Evolutionary conservation across 2,888 invertebrate species (phyloP).

Genomic region (Macrophya annulata): DNA sequence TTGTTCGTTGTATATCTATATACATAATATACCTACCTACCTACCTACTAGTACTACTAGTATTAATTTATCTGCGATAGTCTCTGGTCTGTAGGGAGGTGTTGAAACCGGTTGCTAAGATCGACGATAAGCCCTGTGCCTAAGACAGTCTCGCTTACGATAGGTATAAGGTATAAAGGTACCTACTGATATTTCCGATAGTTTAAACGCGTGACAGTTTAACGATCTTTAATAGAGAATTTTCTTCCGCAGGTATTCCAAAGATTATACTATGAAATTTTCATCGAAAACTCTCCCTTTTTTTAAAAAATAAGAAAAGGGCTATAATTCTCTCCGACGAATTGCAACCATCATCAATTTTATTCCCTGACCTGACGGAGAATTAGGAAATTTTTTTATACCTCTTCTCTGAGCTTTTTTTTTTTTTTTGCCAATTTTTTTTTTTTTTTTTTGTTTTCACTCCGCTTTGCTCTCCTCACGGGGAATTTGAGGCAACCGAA

Average conservation of each 20-base stretch:
- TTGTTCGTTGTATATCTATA: slow-evolving; percentile 33
- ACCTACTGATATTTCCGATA: neutral
- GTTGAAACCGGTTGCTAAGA: slow-evolving; percentile 50
- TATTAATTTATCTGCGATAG: slow-evolving; percentile 30
- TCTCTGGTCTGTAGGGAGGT: slow-evolving; percentile 22
- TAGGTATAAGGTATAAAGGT: no score
- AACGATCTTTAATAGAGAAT: slow-evolving; percentile 29
- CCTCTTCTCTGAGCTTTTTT: neutral
- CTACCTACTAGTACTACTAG: neutral
- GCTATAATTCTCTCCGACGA: neutral
- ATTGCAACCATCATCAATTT: neutral
- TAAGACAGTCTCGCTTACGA: neutral
- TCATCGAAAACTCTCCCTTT: neutral
- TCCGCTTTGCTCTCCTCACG: neutral
- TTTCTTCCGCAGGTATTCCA: neutral
- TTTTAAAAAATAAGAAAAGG: neutral
- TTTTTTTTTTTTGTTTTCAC: neutral
- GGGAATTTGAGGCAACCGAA: slow-evolving; percentile 32
- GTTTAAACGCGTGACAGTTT: slow-evolving; percentile 3
- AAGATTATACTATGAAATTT: neutral
- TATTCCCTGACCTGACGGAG: neutral
- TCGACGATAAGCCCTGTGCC: slow-evolving; percentile 16
- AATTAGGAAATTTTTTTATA: neutral
- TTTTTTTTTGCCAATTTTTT: neutral
- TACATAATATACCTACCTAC: neutral